Conservation (phyloP, 2,113 vertebrate genomes). For the Pontoporia blainvillei region DNA sequence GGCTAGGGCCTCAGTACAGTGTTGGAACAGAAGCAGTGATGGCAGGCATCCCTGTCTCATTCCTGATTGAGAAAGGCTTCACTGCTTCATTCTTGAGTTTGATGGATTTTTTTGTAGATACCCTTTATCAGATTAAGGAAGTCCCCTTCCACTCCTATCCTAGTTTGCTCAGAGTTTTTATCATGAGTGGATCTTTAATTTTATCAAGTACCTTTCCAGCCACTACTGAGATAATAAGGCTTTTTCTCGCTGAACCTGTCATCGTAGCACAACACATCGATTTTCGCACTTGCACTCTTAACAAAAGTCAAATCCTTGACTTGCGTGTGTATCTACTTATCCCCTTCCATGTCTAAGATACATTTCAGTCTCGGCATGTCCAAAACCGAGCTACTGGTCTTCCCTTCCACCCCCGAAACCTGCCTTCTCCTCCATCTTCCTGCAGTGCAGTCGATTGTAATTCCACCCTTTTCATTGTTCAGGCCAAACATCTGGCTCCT, state of each 20-base stretch:
- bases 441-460: accelerated
- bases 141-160: not conserved
- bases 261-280: not conserved
- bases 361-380: not conserved
- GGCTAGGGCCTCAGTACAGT: not conserved
- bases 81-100: not conserved
- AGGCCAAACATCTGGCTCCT: not conserved
- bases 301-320: not conserved
- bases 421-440: not conserved
- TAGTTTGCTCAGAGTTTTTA: not conserved
- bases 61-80: not conserved
- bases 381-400: not conserved
- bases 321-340: accelerated
- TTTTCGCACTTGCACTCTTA: not conserved
- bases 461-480: not conserved
- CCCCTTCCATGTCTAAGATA: not conserved
- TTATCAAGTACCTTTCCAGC: not conserved
- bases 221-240: not conserved
- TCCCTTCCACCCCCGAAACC: too few species aligned
- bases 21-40: too few species aligned
- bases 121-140: not conserved
- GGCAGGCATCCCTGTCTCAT: too few species aligned
- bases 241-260: not conserved
- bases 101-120: not conserved
- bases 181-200: not conserved